These are phyloP conservation scores for Gallinago jamesoni DNA, from an alignment of 2,113 vertebrate genomes.

Conservation along the genomic window DNA sequence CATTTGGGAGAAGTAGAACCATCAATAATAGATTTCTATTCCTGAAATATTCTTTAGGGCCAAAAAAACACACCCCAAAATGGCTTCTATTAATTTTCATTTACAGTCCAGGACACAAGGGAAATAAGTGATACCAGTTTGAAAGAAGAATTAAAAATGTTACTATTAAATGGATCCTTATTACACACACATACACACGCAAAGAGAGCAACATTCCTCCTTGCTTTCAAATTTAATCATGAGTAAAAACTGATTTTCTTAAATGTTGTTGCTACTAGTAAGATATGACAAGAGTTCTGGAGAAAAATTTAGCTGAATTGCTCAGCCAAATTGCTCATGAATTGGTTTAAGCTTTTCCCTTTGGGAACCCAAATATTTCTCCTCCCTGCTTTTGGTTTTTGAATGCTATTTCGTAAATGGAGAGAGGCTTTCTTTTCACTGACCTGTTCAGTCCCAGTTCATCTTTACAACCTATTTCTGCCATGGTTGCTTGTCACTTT, in stretches of 20 bases:
- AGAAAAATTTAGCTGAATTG: not conserved
- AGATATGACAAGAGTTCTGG: not conserved
- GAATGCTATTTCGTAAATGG: rapidly evolving
- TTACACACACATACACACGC: rapidly evolving
- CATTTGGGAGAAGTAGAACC: not conserved
- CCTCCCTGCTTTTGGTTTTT: not conserved
- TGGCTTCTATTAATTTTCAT: not conserved
- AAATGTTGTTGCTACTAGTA: not conserved
- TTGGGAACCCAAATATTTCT: not conserved
- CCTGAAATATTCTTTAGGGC: not conserved
- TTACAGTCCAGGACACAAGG: not conserved
- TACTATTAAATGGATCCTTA: not conserved
- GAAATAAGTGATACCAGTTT: not conserved
- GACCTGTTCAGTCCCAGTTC: not conserved
- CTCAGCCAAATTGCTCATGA: not conserved
- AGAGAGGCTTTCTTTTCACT: not conserved
- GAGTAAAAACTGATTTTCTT: not conserved
- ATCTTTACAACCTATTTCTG: not conserved
- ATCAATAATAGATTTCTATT: not conserved
- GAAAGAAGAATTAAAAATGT: not conserved
- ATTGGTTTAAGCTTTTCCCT: not conserved
- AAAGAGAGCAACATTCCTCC: not conserved
- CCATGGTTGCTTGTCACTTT: rapidly evolving
- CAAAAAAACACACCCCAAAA: not conserved
- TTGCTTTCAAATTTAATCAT: not conserved